Evolutionary conservation across 2,113 vertebrate genomes (phyloP).

Genomic region (Odocoileus hemionus): DNA sequence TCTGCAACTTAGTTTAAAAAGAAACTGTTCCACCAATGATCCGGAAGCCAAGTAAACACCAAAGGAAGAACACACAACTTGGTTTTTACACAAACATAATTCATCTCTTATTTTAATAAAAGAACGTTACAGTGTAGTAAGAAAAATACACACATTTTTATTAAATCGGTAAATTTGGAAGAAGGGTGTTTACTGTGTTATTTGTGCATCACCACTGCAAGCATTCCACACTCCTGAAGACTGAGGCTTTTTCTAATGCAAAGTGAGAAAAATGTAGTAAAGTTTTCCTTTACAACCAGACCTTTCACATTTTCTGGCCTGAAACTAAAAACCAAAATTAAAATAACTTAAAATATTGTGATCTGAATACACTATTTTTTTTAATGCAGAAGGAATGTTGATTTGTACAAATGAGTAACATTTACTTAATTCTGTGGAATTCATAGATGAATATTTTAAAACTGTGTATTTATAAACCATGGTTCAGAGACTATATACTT

Average conservation of each 20-base stretch:
- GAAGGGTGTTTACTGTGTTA: not conserved
- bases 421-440: not conserved
- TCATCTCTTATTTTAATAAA: not conserved
- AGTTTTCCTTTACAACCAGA: not conserved
- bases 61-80: not conserved
- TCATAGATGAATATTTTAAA: not conserved
- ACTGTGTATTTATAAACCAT: not conserved
- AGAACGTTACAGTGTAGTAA: not conserved
- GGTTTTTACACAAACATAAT: not conserved
- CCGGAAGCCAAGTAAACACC: not conserved
- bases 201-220: not conserved
- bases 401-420: not conserved
- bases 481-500: not conserved
- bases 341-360: not conserved
- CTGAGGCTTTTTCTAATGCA: not conserved
- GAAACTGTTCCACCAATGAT: not conserved
- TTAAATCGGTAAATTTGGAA: not conserved
- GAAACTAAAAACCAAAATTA: not conserved
- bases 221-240: not conserved
- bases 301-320: not conserved
- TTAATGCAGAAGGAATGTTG: not conserved
- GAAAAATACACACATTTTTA: not conserved
- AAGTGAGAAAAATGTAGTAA: not conserved
- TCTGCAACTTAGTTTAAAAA: not conserved
- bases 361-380: not conserved